Evolutionary conservation across 2,797 vertebrate species (phyloP).

Genomic region (Siniperca undulata): DNA sequence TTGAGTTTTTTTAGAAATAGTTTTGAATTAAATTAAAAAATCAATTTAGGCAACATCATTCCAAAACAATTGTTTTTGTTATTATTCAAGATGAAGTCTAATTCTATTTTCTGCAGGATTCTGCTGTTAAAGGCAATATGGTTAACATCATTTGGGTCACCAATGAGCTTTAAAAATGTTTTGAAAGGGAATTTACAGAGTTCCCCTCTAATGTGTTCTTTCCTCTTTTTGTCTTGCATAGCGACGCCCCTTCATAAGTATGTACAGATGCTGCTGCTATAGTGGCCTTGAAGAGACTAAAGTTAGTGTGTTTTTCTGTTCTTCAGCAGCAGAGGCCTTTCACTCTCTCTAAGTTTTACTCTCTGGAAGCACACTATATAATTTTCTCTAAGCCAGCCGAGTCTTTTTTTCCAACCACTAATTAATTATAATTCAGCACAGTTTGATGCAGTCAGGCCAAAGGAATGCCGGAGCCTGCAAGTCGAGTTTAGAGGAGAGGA

Average conservation of each 20-base stretch:
- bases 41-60: not conserved
- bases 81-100: not conserved
- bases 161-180: slow-evolving; percentile 13
- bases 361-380: slow-evolving; percentile 87
- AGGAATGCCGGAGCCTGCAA: slow-evolving; percentile 84
- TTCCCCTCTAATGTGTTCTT: slow-evolving; percentile 24
- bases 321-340: slow-evolving; percentile 79
- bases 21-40: not conserved
- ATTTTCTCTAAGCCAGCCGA: slow-evolving; percentile 87
- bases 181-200: not conserved
- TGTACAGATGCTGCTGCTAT: slow-evolving; percentile 39
- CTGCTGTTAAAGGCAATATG: not conserved
- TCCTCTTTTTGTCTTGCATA: slow-evolving; percentile 4
- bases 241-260: not conserved
- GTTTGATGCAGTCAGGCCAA: slow-evolving; percentile 88
- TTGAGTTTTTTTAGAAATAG: not conserved
- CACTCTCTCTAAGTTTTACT: slow-evolving; percentile 76
- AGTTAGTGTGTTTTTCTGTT: slow-evolving; percentile 60
- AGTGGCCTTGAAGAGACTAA: slow-evolving; percentile 28
- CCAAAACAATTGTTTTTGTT: not conserved
- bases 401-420: slow-evolving; percentile 90
- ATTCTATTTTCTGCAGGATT: not conserved
- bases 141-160: not conserved
- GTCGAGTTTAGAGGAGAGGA: slow-evolving; percentile 63
- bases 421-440: slow-evolving; percentile 88